These are phyloP conservation scores for Phengaris arion DNA, from an alignment of 2,888 invertebrate species.

Conservation along the genomic window DNA sequence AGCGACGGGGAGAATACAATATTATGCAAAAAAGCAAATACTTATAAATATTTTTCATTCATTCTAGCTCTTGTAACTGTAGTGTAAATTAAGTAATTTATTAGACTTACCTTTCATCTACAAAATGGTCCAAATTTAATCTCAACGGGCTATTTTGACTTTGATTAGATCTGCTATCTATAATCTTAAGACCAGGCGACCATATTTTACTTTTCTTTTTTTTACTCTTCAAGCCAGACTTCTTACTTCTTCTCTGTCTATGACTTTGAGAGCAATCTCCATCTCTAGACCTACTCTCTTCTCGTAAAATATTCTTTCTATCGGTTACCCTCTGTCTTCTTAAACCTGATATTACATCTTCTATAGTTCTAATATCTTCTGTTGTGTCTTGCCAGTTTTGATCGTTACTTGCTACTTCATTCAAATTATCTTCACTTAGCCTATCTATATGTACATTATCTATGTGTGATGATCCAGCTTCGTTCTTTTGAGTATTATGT, in stretches of 20 bases:
- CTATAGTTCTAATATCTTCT: constrained; percentile 58
- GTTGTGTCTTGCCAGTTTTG: constrained; percentile 57
- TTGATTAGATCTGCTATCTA: constrained; percentile 61
- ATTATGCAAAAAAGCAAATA: too few relatives aligned
- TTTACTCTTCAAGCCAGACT: constrained; percentile 55
- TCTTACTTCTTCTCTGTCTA: constrained; percentile 54
- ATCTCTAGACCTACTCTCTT: constrained; percentile 48
- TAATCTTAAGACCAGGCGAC: constrained; percentile 67
- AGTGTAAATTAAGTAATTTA: background rate
- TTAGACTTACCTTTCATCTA: constrained; percentile 65
- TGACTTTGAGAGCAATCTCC: constrained; percentile 49
- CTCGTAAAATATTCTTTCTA: constrained; percentile 48
- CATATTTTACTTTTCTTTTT: constrained; percentile 61
- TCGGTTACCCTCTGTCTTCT: constrained; percentile 56
- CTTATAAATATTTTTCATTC: too few relatives aligned
- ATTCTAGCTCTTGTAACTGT: too few relatives aligned
- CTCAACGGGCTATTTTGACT: constrained; percentile 58
- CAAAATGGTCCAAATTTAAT: constrained; percentile 72
- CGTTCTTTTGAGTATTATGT: constrained; percentile 60
- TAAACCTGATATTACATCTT: constrained; percentile 62
- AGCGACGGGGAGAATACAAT: too few relatives aligned
- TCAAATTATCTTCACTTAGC: constrained; percentile 52
- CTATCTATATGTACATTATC: constrained; percentile 51
- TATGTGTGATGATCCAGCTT: constrained; percentile 58
- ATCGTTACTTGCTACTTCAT: constrained; percentile 47